Base-by-base conservation (phyloP, 2,888 invertebrate species). In the Drosophila borborema region DNA sequence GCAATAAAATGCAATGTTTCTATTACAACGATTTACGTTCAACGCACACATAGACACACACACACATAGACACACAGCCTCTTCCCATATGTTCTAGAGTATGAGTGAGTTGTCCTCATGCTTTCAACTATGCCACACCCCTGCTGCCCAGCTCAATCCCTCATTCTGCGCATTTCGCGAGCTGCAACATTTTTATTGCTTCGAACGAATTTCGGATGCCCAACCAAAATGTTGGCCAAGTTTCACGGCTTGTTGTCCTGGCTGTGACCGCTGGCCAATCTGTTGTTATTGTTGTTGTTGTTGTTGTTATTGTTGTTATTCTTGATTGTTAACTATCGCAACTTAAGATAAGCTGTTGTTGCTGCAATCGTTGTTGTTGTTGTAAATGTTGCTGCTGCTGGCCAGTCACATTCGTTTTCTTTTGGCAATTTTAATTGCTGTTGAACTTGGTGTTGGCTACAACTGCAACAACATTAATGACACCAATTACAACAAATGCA, bases 1-100 rank as follows among this genome's bases (percentile, higher is more conserved):
- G 87, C 90, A 86, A 86, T 90, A 86, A 86, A 90, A 86, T 86
- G 89, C 90, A 86, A 90, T 86, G 89, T 90, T 86, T 86, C 90
- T 90, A 89, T 86, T 86, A 90, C 80, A 80, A 74, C 89, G 86
- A 86, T 90, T 86, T 86, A 86, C 90, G 90, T 86, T 79, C 84
- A 46, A 56, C 63, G 58, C 61, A 65, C 41, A 63, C 61, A 55
- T 20, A 58, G 12, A 55, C 36, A 58, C 10, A 43, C 16, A 36
- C 20, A 6, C 34, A 62, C 16, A 43, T 12, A 36, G 28, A 4
- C 20, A 7, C 14, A 12, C 12, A 4, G 46, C n/a, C 16, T n/a
- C 31, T 38, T 14, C 53, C 2, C 23, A 53, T 18, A 51, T 60
- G 28, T 38, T 16, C 28, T 31, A 34, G 40, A 7, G 14, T 14